These are phyloP conservation scores for Lathamus discolor DNA, from an alignment of 2,113 vertebrate genomes.

Conservation along the genomic window DNA sequence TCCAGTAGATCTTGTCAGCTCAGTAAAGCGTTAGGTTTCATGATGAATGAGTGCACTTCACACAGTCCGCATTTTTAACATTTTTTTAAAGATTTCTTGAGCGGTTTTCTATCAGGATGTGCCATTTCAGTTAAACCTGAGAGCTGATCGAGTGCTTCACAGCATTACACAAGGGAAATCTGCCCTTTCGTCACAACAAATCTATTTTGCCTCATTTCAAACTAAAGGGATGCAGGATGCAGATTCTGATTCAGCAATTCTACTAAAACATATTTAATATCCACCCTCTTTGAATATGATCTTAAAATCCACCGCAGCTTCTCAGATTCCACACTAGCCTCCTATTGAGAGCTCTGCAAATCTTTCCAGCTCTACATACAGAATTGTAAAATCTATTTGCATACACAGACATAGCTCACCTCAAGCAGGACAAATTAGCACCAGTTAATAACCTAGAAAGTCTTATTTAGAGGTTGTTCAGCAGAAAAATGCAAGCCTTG, in stretches of 20 bases:
- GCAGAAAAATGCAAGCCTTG: background rate
- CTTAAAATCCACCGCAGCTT: background rate
- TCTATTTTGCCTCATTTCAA: background rate
- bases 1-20: background rate
- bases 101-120: background rate
- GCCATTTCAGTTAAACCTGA: background rate
- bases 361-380: rapidly evolving
- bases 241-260: background rate
- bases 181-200: background rate
- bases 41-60: background rate
- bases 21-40: background rate
- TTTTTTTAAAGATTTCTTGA: rapidly evolving
- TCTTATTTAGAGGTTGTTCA: rapidly evolving
- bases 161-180: rapidly evolving
- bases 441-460: background rate
- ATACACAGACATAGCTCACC: background rate
- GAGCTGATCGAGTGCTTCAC: background rate
- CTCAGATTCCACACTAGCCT: background rate
- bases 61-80: background rate
- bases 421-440: background rate
- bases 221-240: background rate
- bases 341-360: rapidly evolving
- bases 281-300: rapidly evolving
- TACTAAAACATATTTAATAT: background rate
- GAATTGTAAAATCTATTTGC: background rate